Base-by-base conservation (phyloP, 2,888 invertebrate species). In the Tetranychus piercei region DNA sequence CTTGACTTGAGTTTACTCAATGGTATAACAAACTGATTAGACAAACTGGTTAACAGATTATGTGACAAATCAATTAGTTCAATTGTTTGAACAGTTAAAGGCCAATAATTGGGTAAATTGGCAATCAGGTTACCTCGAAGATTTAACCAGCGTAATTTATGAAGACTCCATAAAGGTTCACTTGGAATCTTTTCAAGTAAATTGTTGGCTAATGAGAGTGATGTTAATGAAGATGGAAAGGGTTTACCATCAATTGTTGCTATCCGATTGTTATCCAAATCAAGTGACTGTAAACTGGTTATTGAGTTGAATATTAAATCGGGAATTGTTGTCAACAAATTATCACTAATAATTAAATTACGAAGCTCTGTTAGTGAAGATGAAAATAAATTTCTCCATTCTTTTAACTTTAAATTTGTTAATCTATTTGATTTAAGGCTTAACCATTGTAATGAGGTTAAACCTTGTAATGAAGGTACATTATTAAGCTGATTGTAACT, bases 21-120 rank as follows among this genome's bases (percentile, higher is more conserved):
- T 11, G 67, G n/a, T 9, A 9, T 67, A 67, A 77, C 74, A 73
- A 78, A 74, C 66, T 75, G 69, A 20, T 72, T 44, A 15, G 88
- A 87, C 77, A 90, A 83, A 76, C 86, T 85, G 77, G 88, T 88
- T 76, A 93, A 85, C 81, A 88, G 88, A 82, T 93, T 93, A 82
- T 90, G 90, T 76, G 91, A 90, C 79, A 93, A 84, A 83, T 92
- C 92, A 79, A 93, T 84, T 80, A 90, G 90, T 80, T 92, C 91
- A 77, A 92, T 82, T 80, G 87, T 88, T 81, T 87, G 87, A 71
- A 85, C 84, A 79, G 86, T 85, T 79, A 86, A 86, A 80, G 84
- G 84, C 71, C 86, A 85, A 79, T 85, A 84, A 43, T 85, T 83
- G 0, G 86, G 85, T 77, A 88, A 83, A 75, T 84, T 83, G 72